Evolutionary conservation across 2,797 vertebrate genomes (phyloP).

Genomic region (Crax fasciolata): DNA sequence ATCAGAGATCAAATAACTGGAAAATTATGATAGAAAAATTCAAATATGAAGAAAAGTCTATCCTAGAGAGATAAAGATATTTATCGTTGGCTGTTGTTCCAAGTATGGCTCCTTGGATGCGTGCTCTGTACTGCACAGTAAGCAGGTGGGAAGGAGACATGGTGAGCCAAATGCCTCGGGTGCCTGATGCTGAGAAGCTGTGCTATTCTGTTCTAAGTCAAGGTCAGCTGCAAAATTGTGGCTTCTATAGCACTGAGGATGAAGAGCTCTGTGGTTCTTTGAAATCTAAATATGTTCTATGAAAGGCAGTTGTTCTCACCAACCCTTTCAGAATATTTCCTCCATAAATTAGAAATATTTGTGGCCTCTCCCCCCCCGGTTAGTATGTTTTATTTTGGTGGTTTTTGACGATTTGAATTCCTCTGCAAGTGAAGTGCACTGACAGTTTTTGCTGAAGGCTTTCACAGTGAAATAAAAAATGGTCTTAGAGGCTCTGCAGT

Average conservation of each 20-base stretch:
- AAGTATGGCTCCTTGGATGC: background rate
- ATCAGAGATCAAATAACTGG: background rate
- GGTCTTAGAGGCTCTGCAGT: background rate
- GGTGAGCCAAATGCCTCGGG: background rate
- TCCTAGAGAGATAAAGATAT: background rate
- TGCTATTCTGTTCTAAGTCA: background rate
- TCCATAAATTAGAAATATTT: background rate
- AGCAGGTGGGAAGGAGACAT: background rate
- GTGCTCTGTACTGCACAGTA: background rate
- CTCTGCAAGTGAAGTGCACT: conserved; percentile 29
- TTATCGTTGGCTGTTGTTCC: background rate
- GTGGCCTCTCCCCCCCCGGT: background rate
- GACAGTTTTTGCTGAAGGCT: conserved; percentile 30
- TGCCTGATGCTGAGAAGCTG: background rate
- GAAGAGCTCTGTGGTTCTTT: background rate
- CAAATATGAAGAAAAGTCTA: background rate
- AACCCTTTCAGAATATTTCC: background rate
- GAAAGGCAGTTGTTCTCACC: background rate
- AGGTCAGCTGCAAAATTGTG: background rate
- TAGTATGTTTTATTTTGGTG: background rate
- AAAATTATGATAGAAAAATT: background rate
- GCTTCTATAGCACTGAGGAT: background rate
- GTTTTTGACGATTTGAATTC: conserved; percentile 16
- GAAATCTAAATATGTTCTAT: background rate
- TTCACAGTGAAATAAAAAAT: conserved; percentile 16